Evolutionary conservation across 1,140 invertebrate genomes (phyloP).

Genomic region (Zaprionus gabonicus): DNA sequence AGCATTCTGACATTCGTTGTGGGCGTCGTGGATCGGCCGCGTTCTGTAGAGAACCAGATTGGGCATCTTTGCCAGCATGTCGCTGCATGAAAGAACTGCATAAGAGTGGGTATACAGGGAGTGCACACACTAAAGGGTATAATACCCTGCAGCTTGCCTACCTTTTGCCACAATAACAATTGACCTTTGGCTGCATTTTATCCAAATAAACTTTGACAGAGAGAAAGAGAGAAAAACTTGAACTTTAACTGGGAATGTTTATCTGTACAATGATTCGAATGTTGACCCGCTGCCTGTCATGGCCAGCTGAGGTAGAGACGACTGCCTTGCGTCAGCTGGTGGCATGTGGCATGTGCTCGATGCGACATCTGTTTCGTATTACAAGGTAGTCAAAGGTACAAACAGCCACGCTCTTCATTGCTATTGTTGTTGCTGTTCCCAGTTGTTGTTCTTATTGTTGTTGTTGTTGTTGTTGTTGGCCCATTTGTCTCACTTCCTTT

Average conservation of each 20-base stretch:
- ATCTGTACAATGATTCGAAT: neutral
- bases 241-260: slow-evolving; percentile 12
- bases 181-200: neutral
- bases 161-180: neutral
- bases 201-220: neutral
- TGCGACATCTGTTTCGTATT: slow-evolving; percentile 73
- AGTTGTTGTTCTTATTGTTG: slow-evolving; percentile 30
- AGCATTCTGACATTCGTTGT: neutral
- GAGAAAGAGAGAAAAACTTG: slow-evolving; percentile 6
- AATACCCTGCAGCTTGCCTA: neutral
- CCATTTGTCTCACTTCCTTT: too few species aligned
- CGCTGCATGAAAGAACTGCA: neutral
- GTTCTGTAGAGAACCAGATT: neutral
- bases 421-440: slow-evolving; percentile 18
- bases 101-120: neutral
- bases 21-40: neutral
- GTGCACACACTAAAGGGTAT: neutral
- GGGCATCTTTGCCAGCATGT: neutral
- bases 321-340: slow-evolving; percentile 41
- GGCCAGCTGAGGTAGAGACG: slow-evolving; percentile 13
- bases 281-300: neutral
- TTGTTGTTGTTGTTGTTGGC: too few species aligned
- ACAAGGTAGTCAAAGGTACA: slow-evolving; percentile 52
- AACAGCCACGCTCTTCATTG: slow-evolving; percentile 18
- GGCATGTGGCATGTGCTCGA: slow-evolving; percentile 64